A percentile compares a stretch with the other conserved stretches of the same genome.
phyloP scores from a whole-genome alignment of 2,113 vertebrate species.

The Hoplias malabaricus region DNA sequence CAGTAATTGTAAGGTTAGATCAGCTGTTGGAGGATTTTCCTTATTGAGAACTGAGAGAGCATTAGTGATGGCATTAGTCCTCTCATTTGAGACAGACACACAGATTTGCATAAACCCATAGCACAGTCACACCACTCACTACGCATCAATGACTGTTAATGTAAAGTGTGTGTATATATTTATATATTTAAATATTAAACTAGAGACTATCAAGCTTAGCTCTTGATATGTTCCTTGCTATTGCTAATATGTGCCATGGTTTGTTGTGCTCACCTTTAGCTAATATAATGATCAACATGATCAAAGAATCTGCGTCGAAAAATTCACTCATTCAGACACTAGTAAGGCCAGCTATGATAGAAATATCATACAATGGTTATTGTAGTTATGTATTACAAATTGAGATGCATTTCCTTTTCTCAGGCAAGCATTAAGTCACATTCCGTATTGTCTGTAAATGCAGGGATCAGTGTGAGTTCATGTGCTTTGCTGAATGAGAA shows the following conservation, averaged over 20 bases:
- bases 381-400: constrained; percentile 28
- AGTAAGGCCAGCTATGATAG: constrained; percentile 39
- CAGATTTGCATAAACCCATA: constrained; percentile 28
- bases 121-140: constrained; percentile 21
- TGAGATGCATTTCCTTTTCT: constrained; percentile 21
- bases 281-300: constrained; percentile 52
- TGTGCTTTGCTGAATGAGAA: constrained; percentile 7
- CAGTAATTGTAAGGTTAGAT: neutral
- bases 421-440: constrained; percentile 14
- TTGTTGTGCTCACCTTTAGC: constrained; percentile 35
- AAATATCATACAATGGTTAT: constrained; percentile 16
- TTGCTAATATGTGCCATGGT: constrained; percentile 29
- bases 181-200: neutral
- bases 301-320: constrained; percentile 44
- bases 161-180: constrained; percentile 14
- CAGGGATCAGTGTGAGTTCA: constrained; percentile 3
- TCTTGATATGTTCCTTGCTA: constrained; percentile 42
- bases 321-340: constrained; percentile 12
- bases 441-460: constrained; percentile 27
- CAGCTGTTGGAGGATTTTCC: neutral
- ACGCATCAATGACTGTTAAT: constrained; percentile 9
- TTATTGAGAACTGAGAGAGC: neutral
- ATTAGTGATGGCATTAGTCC: neutral
- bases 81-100: constrained; percentile 3
- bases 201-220: constrained; percentile 34